Conservation (phyloP, 1,140 invertebrate genomes). For the Drosophila cardini region DNA sequence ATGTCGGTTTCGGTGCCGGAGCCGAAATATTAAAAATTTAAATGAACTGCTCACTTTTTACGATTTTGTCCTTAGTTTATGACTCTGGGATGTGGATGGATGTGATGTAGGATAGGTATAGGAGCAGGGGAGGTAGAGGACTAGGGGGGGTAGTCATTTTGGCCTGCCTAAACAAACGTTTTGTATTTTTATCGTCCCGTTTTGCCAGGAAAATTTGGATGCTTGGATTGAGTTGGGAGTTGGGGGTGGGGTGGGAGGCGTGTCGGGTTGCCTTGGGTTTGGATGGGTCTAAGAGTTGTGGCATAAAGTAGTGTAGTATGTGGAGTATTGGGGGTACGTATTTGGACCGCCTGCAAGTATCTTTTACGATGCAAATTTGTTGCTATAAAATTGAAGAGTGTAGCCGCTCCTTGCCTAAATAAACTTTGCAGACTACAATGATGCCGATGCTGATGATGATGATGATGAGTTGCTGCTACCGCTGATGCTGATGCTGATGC, state of each 20-base stretch:
- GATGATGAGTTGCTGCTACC: slow-evolving; percentile 58
- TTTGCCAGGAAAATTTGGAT: slow-evolving; percentile 4
- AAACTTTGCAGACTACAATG: slow-evolving; percentile 79
- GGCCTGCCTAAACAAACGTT: slow-evolving; percentile 78
- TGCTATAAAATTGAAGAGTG: slow-evolving; percentile 83
- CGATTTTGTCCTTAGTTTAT: slow-evolving; percentile 82
- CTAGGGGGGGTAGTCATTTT: slow-evolving; percentile 28
- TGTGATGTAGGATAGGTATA: slow-evolving; percentile 23
- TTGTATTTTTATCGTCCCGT: slow-evolving; percentile 79
- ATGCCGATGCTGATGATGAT: slow-evolving; percentile 59
- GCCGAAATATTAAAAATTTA: slow-evolving; percentile 82
- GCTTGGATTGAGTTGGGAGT: background rate
- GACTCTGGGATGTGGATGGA: slow-evolving; percentile 42
- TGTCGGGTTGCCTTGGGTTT: no score
- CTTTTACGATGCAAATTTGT: slow-evolving; percentile 83
- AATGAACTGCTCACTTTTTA: slow-evolving; percentile 82
- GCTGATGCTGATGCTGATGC: slow-evolving; percentile 24
- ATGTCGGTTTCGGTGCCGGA: slow-evolving; percentile 38
- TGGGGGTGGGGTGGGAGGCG: slow-evolving; percentile 22
- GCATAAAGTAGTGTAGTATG: slow-evolving; percentile 45
- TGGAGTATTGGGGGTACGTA: slow-evolving; percentile 12
- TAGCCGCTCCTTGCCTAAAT: slow-evolving; percentile 75
- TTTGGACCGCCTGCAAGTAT: slow-evolving; percentile 56
- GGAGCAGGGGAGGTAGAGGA: background rate
- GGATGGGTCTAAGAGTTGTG: slow-evolving; percentile 18